These are phyloP conservation scores for Tetrax tetrax DNA, from an alignment of 2,113 vertebrate species.

Conservation along the genomic window DNA sequence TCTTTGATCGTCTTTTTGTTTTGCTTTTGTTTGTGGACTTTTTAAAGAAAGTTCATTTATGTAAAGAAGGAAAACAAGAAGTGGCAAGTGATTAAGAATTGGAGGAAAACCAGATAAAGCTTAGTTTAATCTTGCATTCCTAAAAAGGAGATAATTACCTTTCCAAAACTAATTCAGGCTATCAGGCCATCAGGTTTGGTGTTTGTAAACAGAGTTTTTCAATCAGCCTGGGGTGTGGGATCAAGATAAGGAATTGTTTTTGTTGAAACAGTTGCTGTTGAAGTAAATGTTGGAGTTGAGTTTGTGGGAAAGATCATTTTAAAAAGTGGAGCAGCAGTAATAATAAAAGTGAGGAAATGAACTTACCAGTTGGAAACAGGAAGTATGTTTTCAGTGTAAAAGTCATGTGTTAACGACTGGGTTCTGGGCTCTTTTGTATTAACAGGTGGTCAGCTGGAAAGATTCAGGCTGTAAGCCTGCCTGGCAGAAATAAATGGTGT, in stretches of 20 bases:
- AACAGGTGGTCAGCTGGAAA: constrained; percentile 42
- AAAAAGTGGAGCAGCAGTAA: background rate
- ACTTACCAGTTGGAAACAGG: constrained; percentile 43
- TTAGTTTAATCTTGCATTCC: background rate
- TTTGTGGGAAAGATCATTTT: constrained; percentile 29
- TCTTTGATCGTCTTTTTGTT: background rate
- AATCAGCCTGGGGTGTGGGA: background rate
- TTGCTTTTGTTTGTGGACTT: background rate
- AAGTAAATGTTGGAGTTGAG: background rate
- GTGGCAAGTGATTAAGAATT: background rate
- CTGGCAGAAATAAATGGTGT: background rate
- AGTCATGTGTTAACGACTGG: background rate
- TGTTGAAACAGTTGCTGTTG: constrained; percentile 22
- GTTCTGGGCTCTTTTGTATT: constrained; percentile 29
- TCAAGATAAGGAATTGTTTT: constrained; percentile 2
- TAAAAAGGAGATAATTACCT: background rate
- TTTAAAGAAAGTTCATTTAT: background rate
- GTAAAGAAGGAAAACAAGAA: background rate
- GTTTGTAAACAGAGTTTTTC: constrained; percentile 6
- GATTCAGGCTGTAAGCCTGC: background rate
- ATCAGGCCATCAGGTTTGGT: background rate
- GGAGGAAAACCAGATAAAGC: background rate
- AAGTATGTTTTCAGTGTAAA: constrained; percentile 25
- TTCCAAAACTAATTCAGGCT: background rate
- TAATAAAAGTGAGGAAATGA: constrained; percentile 52